Evolutionary conservation across 2,888 invertebrate species (phyloP).

Genomic region (Agonopterix alstromeriana): DNA sequence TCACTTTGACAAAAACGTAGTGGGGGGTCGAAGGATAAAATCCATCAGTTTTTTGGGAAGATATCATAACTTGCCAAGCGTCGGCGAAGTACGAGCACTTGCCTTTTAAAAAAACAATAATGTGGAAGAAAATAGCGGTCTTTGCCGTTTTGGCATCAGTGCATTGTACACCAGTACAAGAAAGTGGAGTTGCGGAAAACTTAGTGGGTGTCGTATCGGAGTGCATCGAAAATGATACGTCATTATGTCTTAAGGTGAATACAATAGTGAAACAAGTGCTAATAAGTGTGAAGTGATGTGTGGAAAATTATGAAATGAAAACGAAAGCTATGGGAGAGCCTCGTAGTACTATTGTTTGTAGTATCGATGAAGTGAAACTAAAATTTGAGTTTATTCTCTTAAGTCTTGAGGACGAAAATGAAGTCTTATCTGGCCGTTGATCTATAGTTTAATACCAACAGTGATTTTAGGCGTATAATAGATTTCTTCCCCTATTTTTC

Average conservation of each 20-base stretch:
- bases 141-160: conserved; percentile 58
- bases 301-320: conserved; percentile 20
- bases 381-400: background rate
- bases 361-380: conserved; percentile 6
- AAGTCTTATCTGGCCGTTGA: too few species aligned
- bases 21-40: conserved; percentile 70
- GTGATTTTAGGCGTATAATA: too few species aligned
- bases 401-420: too few species aligned
- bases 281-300: conserved; percentile 33
- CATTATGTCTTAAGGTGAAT: conserved; percentile 80
- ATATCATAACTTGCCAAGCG: conserved; percentile 64
- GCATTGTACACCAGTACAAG: conserved; percentile 53
- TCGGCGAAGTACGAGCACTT: conserved; percentile 39
- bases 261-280: conserved; percentile 32
- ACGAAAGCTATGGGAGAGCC: conserved; percentile 9
- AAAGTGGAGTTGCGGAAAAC: conserved; percentile 59
- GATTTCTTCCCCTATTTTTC: too few species aligned
- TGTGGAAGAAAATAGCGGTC: conserved; percentile 55
- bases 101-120: conserved; percentile 28
- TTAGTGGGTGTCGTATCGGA: conserved; percentile 66
- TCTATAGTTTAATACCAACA: too few species aligned
- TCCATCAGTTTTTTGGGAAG: conserved; percentile 65
- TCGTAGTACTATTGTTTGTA: conserved; percentile 7
- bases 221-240: conserved; percentile 76
- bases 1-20: conserved; percentile 50